phyloP scores from a whole-genome alignment of 2,797 vertebrate species.

The Malurus leucopterus region DNA sequence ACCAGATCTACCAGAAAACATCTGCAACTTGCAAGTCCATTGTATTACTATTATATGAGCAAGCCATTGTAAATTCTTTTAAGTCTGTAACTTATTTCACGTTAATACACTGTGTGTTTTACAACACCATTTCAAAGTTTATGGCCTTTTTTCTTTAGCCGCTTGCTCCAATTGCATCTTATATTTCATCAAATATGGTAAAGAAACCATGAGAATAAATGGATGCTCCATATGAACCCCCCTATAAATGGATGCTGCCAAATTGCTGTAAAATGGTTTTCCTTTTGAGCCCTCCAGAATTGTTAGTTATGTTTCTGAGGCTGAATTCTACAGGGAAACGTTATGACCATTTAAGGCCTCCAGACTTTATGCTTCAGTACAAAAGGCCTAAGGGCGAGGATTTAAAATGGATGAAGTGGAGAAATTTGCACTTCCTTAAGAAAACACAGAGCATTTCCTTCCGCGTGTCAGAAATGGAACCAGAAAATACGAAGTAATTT shows the following conservation, averaged over 20 bases:
- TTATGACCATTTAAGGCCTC: conserved; percentile 82
- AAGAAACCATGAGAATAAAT: conserved; percentile 76
- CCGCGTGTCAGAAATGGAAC: conserved; percentile 83
- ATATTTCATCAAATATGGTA: conserved; percentile 80
- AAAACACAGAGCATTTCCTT: conserved; percentile 94
- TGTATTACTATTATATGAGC: conserved; percentile 21
- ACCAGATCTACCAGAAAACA: conserved; percentile 47
- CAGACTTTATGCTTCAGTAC: conserved; percentile 85
- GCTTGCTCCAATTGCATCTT: conserved; percentile 70
- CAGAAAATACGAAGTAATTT: conserved; percentile 88
- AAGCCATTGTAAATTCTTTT: conserved; percentile 47
- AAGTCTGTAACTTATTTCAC: conserved; percentile 60
- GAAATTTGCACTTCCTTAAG: conserved; percentile 95
- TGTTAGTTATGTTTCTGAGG: conserved; percentile 75
- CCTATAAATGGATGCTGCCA: conserved; percentile 68
- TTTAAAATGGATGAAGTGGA: conserved; percentile 89
- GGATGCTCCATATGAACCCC: conserved; percentile 77
- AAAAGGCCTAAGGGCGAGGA: conserved; percentile 84
- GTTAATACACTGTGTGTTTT: conserved; percentile 65
- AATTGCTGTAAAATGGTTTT: conserved; percentile 80
- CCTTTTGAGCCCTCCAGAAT: conserved; percentile 78
- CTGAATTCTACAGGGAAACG: conserved; percentile 82
- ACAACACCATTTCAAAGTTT: conserved; percentile 66
- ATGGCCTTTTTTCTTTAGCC: conserved; percentile 70
- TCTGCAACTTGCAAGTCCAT: conserved; percentile 35